These are phyloP conservation scores for Aricia agestis DNA, from an alignment of 1,140 invertebrate genomes.

Conservation along the genomic window DNA sequence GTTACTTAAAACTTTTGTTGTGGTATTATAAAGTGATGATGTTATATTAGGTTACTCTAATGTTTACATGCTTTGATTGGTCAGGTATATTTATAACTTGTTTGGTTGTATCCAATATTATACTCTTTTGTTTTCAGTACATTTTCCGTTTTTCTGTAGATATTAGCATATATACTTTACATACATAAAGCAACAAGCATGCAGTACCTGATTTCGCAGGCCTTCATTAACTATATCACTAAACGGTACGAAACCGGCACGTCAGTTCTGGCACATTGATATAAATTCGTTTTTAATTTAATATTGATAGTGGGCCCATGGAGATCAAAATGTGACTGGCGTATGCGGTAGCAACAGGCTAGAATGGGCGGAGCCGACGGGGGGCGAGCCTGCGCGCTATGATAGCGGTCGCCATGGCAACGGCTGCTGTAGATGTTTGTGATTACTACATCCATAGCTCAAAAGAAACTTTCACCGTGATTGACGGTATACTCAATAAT, in stretches of 20 bases:
- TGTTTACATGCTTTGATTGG: no score
- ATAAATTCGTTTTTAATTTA: conserved; percentile 23
- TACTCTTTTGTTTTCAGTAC: no score
- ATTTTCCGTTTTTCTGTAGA: no score
- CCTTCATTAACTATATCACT: conserved; percentile 48
- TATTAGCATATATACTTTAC: no score
- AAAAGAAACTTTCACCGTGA: conserved; percentile 52
- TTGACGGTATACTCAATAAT: conserved; percentile 59
- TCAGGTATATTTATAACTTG: no score
- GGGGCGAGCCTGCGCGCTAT: conserved; percentile 58
- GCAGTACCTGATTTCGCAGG: conserved; percentile 56
- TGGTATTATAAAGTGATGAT: no score
- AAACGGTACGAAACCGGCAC: conserved; percentile 23
- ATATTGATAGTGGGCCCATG: conserved; percentile 35
- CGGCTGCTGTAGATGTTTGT: conserved; percentile 69
- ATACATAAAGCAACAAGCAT: background rate
- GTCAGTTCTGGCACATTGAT: conserved; percentile 35
- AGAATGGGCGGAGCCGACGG: conserved; percentile 49
- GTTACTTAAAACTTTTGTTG: no score
- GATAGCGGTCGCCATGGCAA: conserved; percentile 61
- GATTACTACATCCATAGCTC: conserved; percentile 54
- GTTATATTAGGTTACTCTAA: no score
- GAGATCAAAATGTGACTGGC: conserved; percentile 53
- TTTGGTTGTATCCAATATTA: no score
- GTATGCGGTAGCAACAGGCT: conserved; percentile 69